Conservation (phyloP, 2,797 vertebrate species). For the Tenualosa ilisha region DNA sequence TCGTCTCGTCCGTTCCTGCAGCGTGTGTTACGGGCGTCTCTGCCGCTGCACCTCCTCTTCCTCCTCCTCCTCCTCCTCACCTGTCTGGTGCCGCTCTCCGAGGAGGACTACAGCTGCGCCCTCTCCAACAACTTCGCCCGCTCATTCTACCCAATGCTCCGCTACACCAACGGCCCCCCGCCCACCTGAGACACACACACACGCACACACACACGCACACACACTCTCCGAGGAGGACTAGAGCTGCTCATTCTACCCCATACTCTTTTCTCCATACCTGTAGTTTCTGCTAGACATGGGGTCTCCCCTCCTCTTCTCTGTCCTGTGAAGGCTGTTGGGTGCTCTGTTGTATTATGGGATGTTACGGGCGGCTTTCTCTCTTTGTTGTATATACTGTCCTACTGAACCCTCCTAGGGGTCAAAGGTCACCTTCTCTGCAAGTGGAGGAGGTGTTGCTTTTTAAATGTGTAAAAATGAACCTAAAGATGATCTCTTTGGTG, state of each 20-base stretch:
- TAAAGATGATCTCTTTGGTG: neutral
- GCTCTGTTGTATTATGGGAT: neutral
- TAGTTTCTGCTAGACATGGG: too few species aligned
- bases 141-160: slow-evolving; percentile 94
- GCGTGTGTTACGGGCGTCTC: slow-evolving; percentile 80
- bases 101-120: slow-evolving; percentile 87
- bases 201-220: neutral
- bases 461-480: neutral
- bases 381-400: neutral
- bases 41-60: slow-evolving; percentile 86
- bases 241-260: too few species aligned
- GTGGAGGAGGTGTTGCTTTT: neutral
- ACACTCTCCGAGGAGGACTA: neutral
- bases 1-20: slow-evolving; percentile 74
- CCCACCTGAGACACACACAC: slow-evolving; percentile 76
- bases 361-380: neutral
- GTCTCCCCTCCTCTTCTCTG: too few species aligned
- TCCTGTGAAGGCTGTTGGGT: too few species aligned
- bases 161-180: slow-evolving; percentile 90
- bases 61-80: slow-evolving; percentile 84
- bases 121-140: slow-evolving; percentile 92
- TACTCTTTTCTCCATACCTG: too few species aligned
- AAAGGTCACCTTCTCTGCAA: neutral
- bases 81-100: slow-evolving; percentile 80
- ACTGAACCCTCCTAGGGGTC: neutral